Conservation (phyloP, 2,797 vertebrate genomes). For the Neosalanx taihuensis region DNA sequence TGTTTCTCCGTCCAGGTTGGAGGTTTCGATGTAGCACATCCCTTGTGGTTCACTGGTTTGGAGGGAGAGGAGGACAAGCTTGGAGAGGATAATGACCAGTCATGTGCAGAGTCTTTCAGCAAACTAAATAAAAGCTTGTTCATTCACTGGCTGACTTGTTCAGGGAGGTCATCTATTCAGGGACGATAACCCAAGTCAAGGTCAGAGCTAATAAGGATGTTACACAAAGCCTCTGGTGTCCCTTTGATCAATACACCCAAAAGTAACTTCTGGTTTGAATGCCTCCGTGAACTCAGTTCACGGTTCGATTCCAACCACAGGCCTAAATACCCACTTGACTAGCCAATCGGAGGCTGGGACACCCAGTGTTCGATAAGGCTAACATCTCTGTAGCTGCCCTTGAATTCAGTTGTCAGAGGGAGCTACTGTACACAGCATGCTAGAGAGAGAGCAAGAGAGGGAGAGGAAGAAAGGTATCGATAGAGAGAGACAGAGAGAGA, state of each 20-base stretch:
- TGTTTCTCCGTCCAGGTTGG: slow-evolving; percentile 97
- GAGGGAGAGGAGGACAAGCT: slow-evolving; percentile 38
- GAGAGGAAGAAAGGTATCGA: slow-evolving; percentile 18
- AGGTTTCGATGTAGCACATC: slow-evolving; percentile 99
- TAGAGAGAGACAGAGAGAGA: background rate
- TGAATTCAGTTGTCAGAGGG: slow-evolving; percentile 40
- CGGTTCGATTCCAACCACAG: slow-evolving; percentile 7
- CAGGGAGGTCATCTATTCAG: background rate
- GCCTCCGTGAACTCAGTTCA: background rate
- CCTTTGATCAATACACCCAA: slow-evolving; percentile 8
- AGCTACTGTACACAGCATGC: slow-evolving; percentile 35
- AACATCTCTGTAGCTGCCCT: slow-evolving; percentile 54
- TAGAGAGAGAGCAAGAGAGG: slow-evolving; percentile 28
- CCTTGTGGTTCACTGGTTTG: slow-evolving; percentile 92
- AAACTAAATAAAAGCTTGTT: background rate
- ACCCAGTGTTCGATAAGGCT: slow-evolving; percentile 4
- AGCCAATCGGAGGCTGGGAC: background rate
- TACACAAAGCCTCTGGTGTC: slow-evolving; percentile 7
- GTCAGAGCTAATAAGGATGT: slow-evolving; percentile 51
- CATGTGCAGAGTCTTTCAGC: background rate
- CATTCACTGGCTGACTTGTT: slow-evolving; percentile 1
- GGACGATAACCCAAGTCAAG: slow-evolving; percentile 9
- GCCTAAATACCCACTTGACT: background rate
- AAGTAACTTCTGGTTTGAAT: slow-evolving; percentile 16
- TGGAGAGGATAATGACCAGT: slow-evolving; percentile 4